Evolutionary conservation across 2,888 invertebrate genomes (phyloP).

Genomic region (Drosophila robusta): DNA sequence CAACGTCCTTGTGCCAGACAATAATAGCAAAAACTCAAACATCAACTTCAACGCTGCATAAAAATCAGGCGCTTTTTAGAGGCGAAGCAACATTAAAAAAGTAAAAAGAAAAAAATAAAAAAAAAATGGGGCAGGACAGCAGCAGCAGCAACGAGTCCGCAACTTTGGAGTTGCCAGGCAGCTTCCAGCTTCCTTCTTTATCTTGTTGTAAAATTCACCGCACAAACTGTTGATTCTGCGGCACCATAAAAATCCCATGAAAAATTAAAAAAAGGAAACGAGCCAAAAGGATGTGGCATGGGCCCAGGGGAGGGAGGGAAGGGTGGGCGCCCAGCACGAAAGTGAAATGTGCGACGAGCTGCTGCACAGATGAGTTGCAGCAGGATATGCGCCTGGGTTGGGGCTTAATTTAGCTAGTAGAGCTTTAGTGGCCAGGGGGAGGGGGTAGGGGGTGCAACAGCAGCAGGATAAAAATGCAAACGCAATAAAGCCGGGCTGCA

Average conservation of each 20-base stretch:
- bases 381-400: slow-evolving; percentile 50
- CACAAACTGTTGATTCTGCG: slow-evolving; percentile 84
- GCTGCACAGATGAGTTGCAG: slow-evolving; percentile 66
- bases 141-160: slow-evolving; percentile 29
- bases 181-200: slow-evolving; percentile 61
- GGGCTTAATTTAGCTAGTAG: slow-evolving; percentile 73
- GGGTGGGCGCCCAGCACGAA: slow-evolving; percentile 21
- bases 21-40: slow-evolving; percentile 69
- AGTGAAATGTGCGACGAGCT: slow-evolving; percentile 60
- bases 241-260: slow-evolving; percentile 83
- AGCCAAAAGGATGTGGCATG: slow-evolving; percentile 1
- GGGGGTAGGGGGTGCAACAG: not conserved
- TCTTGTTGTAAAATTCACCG: slow-evolving; percentile 83
- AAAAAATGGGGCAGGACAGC: slow-evolving; percentile 39
- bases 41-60: slow-evolving; percentile 68
- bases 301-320: slow-evolving; percentile 12
- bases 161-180: slow-evolving; percentile 30
- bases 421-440: slow-evolving; percentile 31
- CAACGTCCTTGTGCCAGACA: slow-evolving; percentile 71
- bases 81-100: slow-evolving; percentile 27
- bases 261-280: slow-evolving; percentile 59
- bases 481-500: slow-evolving; percentile 54
- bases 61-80: slow-evolving; percentile 51
- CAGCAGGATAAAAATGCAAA: slow-evolving; percentile 71
- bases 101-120: slow-evolving; percentile 14